phyloP scores from a whole-genome alignment of 1,140 invertebrate species.

The Drosophila murphyi region DNA sequence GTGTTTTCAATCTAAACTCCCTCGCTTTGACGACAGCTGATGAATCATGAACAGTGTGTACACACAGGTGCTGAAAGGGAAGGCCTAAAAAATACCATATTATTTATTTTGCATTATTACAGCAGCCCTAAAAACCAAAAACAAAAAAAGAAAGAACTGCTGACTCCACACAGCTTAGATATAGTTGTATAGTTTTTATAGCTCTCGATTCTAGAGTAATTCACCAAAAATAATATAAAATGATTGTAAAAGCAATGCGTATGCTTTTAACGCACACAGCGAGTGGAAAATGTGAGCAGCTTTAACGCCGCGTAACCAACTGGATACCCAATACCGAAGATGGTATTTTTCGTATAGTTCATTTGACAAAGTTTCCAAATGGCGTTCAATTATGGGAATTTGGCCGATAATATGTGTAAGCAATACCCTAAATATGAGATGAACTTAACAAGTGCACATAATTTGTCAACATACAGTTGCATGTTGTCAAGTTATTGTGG shows the following conservation, averaged over 20 bases:
- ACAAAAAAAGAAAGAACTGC: constrained; percentile 19
- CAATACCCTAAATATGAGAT: constrained; percentile 3
- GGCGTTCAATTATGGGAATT: constrained; percentile 68
- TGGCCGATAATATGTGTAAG: constrained; percentile 77
- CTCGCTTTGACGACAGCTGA: constrained; percentile 69
- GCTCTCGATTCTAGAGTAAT: background rate
- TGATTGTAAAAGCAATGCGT: constrained; percentile 23
- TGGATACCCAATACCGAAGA: constrained; percentile 22
- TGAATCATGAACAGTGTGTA: constrained; percentile 64
- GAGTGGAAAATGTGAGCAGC: constrained; percentile 9
- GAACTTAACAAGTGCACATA: background rate
- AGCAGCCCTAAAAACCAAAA: constrained; percentile 24
- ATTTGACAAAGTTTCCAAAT: constrained; percentile 37
- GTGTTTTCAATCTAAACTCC: constrained; percentile 61
- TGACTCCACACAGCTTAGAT: constrained; percentile 1
- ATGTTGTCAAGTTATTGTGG: background rate
- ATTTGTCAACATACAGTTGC: background rate
- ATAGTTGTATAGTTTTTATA: constrained; percentile 13
- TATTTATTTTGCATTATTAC: background rate
- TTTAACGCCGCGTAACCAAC: constrained; percentile 25
- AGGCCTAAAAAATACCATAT: constrained; percentile 40
- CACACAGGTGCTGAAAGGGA: constrained; percentile 6
- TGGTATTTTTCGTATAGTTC: constrained; percentile 35
- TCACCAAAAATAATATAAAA: constrained; percentile 22
- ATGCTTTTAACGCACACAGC: background rate